Evolutionary conservation across 92 coral and sea anemone species (phyloP).

Genomic region (Phenganax marumi): DNA sequence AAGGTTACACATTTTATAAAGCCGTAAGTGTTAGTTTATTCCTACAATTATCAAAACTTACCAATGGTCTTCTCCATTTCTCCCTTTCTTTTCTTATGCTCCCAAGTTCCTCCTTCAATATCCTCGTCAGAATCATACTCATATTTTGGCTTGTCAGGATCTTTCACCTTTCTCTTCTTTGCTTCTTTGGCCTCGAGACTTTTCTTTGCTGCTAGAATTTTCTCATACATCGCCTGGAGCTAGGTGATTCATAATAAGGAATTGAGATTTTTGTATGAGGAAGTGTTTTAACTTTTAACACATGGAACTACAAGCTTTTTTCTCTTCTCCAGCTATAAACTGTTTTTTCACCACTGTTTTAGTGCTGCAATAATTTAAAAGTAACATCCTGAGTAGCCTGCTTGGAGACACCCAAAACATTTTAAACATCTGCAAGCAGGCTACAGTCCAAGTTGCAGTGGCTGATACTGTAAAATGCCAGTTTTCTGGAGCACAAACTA

Average conservation of each 20-base stretch:
- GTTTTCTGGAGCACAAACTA: no score
- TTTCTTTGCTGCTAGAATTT: constrained; percentile 67
- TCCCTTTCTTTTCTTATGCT: constrained; percentile 78
- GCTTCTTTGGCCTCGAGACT: constrained; percentile 54
- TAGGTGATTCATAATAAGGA: constrained; percentile 5
- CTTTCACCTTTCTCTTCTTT: constrained; percentile 48
- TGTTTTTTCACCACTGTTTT: no score
- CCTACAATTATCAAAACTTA: background rate
- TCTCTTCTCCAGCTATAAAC: no score
- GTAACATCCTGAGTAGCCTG: no score
- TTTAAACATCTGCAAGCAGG: no score
- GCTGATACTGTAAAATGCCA: no score
- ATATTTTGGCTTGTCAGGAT: constrained; percentile 71
- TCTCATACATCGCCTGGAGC: constrained; percentile 87
- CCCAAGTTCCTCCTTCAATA: constrained; percentile 95
- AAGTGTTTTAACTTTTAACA: no score
- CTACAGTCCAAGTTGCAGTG: no score
- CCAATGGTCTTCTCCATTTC: constrained; percentile 82
- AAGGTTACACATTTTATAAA: no score
- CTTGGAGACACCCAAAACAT: no score
- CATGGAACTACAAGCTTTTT: no score
- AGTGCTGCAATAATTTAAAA: no score
- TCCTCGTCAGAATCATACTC: constrained; percentile 99
- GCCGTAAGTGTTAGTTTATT: background rate
- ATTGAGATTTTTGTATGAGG: background rate